phyloP scores from a whole-genome alignment of 1,140 invertebrate genomes.

The Protaetia brevitarsis region DNA sequence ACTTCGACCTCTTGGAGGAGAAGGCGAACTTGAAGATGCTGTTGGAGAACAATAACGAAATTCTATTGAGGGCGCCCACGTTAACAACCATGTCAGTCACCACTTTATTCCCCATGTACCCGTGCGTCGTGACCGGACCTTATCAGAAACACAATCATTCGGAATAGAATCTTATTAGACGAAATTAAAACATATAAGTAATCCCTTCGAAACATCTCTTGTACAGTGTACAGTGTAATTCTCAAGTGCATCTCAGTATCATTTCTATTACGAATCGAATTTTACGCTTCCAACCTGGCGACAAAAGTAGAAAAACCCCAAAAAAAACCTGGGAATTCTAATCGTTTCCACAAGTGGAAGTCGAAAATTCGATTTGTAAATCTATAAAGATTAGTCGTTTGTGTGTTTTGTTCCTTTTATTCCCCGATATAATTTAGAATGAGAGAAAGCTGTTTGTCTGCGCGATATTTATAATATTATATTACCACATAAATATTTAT shows the following conservation, averaged over 20 bases:
- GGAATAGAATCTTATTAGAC: background rate
- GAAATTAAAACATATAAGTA: background rate
- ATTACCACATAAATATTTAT: slow-evolving; percentile 12
- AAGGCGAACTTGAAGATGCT: background rate
- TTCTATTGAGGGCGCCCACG: slow-evolving; percentile 65
- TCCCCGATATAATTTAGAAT: background rate
- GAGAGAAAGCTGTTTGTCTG: slow-evolving; percentile 3
- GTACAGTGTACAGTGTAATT: slow-evolving; percentile 10
- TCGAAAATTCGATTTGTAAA: background rate
- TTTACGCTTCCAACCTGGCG: background rate
- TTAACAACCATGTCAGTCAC: slow-evolving; percentile 78
- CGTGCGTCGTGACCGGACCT: slow-evolving; percentile 75
- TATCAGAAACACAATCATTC: slow-evolving; percentile 60
- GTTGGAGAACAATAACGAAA: slow-evolving; percentile 23
- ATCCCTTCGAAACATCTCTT: slow-evolving; percentile 5
- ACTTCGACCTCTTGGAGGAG: background rate
- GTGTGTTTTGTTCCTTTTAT: too few relatives aligned
- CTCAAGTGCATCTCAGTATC: too few relatives aligned
- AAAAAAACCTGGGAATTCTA: too few relatives aligned
- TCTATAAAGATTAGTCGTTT: background rate
- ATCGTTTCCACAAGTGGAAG: background rate
- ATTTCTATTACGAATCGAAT: slow-evolving; percentile 8
- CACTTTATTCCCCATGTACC: slow-evolving; percentile 80
- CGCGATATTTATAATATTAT: slow-evolving; percentile 8
- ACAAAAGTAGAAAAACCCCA: background rate